A percentile compares a stretch with the other conserved stretches of the same genome.
Conservation (phyloP, 2,113 vertebrate genomes). For the Melanerpes formicivorus region DNA sequence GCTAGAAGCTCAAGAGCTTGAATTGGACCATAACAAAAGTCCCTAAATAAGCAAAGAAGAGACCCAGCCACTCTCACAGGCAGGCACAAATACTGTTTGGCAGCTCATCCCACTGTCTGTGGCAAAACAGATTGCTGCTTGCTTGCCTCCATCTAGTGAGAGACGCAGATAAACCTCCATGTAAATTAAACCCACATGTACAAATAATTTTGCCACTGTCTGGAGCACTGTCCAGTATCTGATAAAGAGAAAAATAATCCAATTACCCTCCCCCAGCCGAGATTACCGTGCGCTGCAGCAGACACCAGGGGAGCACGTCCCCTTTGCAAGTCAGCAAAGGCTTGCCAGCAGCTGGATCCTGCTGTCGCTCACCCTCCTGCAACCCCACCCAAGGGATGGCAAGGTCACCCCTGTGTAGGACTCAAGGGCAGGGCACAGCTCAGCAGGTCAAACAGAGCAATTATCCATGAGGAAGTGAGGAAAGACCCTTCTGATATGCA, state of each 20-base stretch:
- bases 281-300: neutral
- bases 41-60: neutral
- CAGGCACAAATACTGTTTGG: neutral
- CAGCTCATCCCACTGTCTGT: neutral
- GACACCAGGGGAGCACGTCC: neutral
- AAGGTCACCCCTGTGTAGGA: neutral
- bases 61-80: neutral
- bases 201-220: neutral
- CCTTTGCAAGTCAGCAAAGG: conserved; percentile 26
- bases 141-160: neutral
- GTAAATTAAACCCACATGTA: neutral
- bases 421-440: conserved; percentile 23
- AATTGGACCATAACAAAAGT: neutral
- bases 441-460: conserved; percentile 7
- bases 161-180: neutral
- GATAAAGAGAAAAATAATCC: neutral
- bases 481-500: neutral
- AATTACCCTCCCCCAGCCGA: neutral
- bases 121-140: neutral
- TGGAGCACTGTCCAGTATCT: neutral
- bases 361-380: neutral
- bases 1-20: neutral
- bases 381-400: conserved; percentile 35
- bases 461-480: neutral
- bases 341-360: neutral